Conservation (phyloP, 2,888 invertebrate genomes). For the Apeira syringaria region DNA sequence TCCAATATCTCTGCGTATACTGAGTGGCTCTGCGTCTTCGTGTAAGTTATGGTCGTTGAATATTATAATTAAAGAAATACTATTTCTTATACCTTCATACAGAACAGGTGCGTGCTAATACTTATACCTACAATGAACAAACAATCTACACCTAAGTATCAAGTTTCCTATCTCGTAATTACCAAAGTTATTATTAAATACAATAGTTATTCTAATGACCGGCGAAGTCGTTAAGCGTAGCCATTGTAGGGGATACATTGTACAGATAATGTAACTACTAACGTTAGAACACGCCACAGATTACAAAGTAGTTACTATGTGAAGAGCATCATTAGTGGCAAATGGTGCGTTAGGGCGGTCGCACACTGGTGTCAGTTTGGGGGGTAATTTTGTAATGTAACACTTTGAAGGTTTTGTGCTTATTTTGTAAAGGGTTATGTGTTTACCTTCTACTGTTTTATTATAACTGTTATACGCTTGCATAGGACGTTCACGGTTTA, state of each 20-base stretch:
- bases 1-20: too few species aligned
- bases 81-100: too few species aligned
- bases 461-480: too few species aligned
- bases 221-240: not conserved
- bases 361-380: slow-evolving; percentile 14
- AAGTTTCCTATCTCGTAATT: not conserved
- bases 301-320: slow-evolving; percentile 7
- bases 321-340: slow-evolving; percentile 39
- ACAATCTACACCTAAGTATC: not conserved
- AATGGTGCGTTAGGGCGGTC: slow-evolving; percentile 35
- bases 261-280: slow-evolving; percentile 28
- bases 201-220: not conserved
- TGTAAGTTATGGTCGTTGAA: too few species aligned
- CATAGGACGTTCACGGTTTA: too few species aligned
- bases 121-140: not conserved
- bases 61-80: too few species aligned
- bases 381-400: not conserved
- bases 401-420: not conserved
- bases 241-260: not conserved
- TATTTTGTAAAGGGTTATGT: not conserved
- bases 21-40: too few species aligned
- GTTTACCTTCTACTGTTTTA: not conserved
- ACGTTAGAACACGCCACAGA: slow-evolving; percentile 27
- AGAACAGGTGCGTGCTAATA: too few species aligned
- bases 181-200: too few species aligned